Conservation (phyloP, 2,888 invertebrate species). For the Tetragnatha montana region DNA sequence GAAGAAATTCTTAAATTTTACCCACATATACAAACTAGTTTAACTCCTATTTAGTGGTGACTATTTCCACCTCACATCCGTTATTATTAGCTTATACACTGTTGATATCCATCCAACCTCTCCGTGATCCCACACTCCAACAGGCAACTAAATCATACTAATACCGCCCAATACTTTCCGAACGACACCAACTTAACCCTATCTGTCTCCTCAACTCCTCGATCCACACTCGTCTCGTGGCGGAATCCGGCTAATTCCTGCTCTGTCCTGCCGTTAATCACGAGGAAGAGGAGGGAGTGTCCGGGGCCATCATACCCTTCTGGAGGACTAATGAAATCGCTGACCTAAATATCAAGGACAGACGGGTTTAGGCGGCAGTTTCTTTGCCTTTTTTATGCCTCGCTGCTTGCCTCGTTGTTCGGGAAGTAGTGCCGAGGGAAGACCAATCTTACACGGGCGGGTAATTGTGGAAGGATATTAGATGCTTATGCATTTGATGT, state of each 20-base stretch:
- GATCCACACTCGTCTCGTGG: too few species aligned
- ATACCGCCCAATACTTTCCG: background rate
- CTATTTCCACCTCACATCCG: too few species aligned
- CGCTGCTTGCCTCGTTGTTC: background rate
- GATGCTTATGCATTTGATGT: too few species aligned
- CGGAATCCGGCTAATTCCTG: constrained; percentile 21
- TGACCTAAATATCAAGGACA: constrained; percentile 60
- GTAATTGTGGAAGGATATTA: too few species aligned
- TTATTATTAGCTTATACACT: too few species aligned
- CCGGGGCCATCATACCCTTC: constrained; percentile 27
- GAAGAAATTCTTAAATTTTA: too few species aligned
- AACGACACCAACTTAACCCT: background rate
- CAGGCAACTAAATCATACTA: background rate
- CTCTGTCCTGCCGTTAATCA: constrained; percentile 40
- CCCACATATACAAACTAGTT: too few species aligned
- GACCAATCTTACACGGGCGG: too few species aligned
- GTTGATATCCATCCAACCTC: too few species aligned
- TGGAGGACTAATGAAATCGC: constrained; percentile 58
- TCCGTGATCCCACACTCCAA: background rate
- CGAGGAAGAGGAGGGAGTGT: constrained; percentile 2
- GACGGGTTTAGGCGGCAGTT: constrained; percentile 34
- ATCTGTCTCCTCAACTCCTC: constrained; percentile 1
- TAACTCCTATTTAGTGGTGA: too few species aligned
- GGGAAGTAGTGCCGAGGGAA: too few species aligned
- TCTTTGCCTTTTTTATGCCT: constrained; percentile 47